Evolutionary conservation across 1,140 invertebrate genomes (phyloP), one percentile per base, ranked within the genome.

Genomic region (Yoshiicerus persimilis): DNA sequence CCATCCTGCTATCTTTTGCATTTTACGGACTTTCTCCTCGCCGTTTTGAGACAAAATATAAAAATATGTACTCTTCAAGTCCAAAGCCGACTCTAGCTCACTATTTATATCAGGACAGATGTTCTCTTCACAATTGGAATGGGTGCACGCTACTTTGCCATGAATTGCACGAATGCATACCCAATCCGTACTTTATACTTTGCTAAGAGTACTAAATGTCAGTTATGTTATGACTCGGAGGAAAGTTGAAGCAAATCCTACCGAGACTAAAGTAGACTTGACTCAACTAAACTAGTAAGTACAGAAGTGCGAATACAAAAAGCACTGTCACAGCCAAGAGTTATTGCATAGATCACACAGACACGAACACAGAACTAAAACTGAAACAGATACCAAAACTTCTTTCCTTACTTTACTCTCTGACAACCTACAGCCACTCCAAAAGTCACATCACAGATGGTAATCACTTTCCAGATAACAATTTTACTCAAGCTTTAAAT

Each of bases 1-100:
- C 75, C 75, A 80, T 80, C 75, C 20, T 36, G 38, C 34, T 80
- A 80, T 80, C 75, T 80, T 70, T 80, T 80, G 75, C 75, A 80
- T 80, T 80, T 80, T 80, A 23, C 3, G 5, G 30, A 80, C 75
- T 36, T 80, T 80, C 34, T 20, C 34, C 34, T 80, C 32, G 11
- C 11, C 75, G 34, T 80, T 80, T 75, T 80, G 6, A 80, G 75
- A n/a, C 34, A 80, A 36, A 80, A 80, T 80, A 23, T 38, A 80
- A 32, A 80, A 80, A 36, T 80, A 36, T 80, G 32, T 34, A 36
- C 32, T 80, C 47, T 47, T 11, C 41, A 47, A 11, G 20, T 20
- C 41, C 13, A 47, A 3, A n/a, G 13, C 20, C 47, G 47, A 56
- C 47, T 56, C 2, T 56, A 16, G 5, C 13, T 56, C 47, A 56